These are phyloP conservation scores for Rhorus exstirpatorius DNA, from an alignment of 2,888 invertebrate genomes.

Conservation along the genomic window DNA sequence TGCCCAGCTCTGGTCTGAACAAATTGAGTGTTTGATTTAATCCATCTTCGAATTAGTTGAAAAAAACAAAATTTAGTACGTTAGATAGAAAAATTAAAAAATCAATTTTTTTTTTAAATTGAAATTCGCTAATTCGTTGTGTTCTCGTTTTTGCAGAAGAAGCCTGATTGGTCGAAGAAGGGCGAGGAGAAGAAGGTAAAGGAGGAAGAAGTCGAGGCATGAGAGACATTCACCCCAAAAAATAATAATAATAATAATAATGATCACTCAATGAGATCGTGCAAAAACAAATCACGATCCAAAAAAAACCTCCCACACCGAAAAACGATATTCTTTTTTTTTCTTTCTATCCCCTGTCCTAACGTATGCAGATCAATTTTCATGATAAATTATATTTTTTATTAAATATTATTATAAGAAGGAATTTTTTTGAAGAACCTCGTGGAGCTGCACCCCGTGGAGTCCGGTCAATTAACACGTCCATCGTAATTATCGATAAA, in stretches of 20 bases:
- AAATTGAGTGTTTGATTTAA: slow-evolving; percentile 47
- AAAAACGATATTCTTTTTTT: slow-evolving; percentile 9
- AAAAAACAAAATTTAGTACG: slow-evolving; percentile 35
- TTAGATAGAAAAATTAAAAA: slow-evolving; percentile 13
- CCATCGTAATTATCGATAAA: slow-evolving; percentile 23
- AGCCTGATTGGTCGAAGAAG: slow-evolving; percentile 98
- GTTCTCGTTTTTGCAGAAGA: slow-evolving; percentile 91
- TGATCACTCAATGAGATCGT: slow-evolving; percentile 49
- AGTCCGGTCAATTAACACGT: slow-evolving; percentile 57
- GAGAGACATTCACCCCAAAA: slow-evolving; percentile 73
- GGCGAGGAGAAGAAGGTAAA: slow-evolving; percentile 95
- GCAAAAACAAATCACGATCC: slow-evolving; percentile 17
- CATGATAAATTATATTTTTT: slow-evolving; percentile 48
- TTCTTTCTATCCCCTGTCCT: slow-evolving; percentile 37
- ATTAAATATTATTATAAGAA: slow-evolving; percentile 35
- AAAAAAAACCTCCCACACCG: slow-evolving; percentile 28
- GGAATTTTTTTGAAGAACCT: slow-evolving; percentile 27
- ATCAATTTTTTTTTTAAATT: slow-evolving; percentile 19
- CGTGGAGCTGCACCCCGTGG: slow-evolving; percentile 15
- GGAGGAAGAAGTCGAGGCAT: slow-evolving; percentile 95
- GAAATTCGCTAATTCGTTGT: slow-evolving; percentile 55
- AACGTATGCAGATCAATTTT: slow-evolving; percentile 51
- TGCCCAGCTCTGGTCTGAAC: too few relatives aligned
- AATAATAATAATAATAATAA: slow-evolving; percentile 27
- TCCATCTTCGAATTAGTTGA: slow-evolving; percentile 12